Evolutionary conservation across 2,888 invertebrate genomes (phyloP), one percentile per base, ranked within the genome.

Genomic region (Athrips mouffetella): DNA sequence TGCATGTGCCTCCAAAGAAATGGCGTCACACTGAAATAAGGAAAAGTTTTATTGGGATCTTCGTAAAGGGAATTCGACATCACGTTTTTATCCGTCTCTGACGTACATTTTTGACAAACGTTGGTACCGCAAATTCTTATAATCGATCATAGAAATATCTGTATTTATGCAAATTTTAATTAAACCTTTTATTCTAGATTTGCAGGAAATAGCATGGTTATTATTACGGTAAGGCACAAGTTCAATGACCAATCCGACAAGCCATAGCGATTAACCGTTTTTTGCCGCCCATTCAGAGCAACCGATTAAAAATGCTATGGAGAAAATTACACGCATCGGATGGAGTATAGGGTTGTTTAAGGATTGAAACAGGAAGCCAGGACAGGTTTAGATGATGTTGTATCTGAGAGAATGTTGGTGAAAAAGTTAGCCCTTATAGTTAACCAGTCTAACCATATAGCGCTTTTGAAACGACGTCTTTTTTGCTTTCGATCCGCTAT

Each of bases 301-400:
- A 41, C 55, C 55, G 59, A 71, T 70, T 76, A 83, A 79, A 67
- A 70, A 62, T 65, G 49, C 57, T 53, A 62, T 59, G 56, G 60
- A 70, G 69, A 66, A 70, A 76, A 81, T 79, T 77, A 75, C 71
- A 69, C 67, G 62, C 70, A 68, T 68, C 66, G 65, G 71, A 68
- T 65, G 66, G 69, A 65, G 67, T 68, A 70, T 41, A 40, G 20
- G 58, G 47, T 78, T 76, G 62, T 78, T 76, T 82, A 81, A 73
- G 82, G 80, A 74, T 63, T 62, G 70, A 62, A 75, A 69, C 73
- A 85, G 84, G 85, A 85, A 84, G 76, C 51, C 51, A 47, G 51
- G 61, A 74, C 79, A 71, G 70, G 76, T 78, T 69, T 60, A 64
- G 64, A 54, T 65, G 59, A 65, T 62, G 59, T 60, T 57, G 57